Evolutionary conservation across 2,888 invertebrate species (phyloP).

Genomic region (Leptothorax acervorum): DNA sequence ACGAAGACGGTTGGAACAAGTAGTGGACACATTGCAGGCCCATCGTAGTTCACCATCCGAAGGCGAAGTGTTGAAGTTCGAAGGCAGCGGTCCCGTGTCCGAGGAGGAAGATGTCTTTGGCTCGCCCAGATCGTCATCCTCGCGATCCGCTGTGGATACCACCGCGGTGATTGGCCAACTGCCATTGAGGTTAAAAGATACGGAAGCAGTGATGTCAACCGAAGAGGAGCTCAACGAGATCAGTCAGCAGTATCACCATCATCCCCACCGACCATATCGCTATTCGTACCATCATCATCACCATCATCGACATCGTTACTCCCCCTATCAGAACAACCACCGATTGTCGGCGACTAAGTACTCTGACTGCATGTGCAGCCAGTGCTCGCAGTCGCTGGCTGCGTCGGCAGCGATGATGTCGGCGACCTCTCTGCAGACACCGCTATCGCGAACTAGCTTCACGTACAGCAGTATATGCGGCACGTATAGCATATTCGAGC

Average conservation of each 20-base stretch:
- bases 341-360: slow-evolving; percentile 76
- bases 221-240: slow-evolving; percentile 63
- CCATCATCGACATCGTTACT: slow-evolving; percentile 73
- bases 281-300: slow-evolving; percentile 73
- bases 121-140: slow-evolving; percentile 82
- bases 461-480: slow-evolving; percentile 85
- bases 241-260: slow-evolving; percentile 71
- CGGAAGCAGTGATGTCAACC: slow-evolving; percentile 69
- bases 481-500: slow-evolving; percentile 87
- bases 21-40: slow-evolving; percentile 91
- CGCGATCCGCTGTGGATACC: slow-evolving; percentile 86
- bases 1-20: slow-evolving; percentile 92
- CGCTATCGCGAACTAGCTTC: slow-evolving; percentile 85
- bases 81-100: slow-evolving; percentile 79
- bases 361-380: slow-evolving; percentile 80
- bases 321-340: slow-evolving; percentile 72
- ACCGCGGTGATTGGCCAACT: slow-evolving; percentile 86
- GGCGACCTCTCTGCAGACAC: slow-evolving; percentile 87
- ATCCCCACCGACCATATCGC: slow-evolving; percentile 75
- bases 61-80: slow-evolving; percentile 87
- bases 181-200: slow-evolving; percentile 74
- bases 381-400: slow-evolving; percentile 81
- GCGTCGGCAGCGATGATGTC: slow-evolving; percentile 82
- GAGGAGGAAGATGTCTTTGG: slow-evolving; percentile 83
- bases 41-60: slow-evolving; percentile 81